Percentiles rank a stretch among this genome's conserved stretches.
Evolutionary conservation across 1,140 invertebrate species (phyloP).

Genomic region (Phenacoccus solenopsis): DNA sequence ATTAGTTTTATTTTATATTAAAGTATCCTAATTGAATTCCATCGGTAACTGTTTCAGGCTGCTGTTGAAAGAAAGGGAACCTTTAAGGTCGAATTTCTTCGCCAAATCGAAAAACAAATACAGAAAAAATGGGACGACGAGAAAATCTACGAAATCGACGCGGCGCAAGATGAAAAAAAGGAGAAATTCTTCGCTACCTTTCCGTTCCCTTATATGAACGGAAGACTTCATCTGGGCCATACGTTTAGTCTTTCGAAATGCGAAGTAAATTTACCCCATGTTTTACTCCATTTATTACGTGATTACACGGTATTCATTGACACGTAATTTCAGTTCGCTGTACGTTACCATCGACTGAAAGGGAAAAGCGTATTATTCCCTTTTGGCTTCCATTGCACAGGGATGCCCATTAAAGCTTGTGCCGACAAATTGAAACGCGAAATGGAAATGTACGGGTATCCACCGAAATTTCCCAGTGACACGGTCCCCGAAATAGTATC

Average conservation of each 20-base stretch:
- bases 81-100: slow-evolving; percentile 79
- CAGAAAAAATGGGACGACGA: slow-evolving; percentile 70
- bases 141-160: slow-evolving; percentile 69
- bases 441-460: slow-evolving; percentile 82
- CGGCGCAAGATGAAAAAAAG: slow-evolving; percentile 42
- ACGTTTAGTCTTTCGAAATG: slow-evolving; percentile 95
- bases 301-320: slow-evolving; percentile 22
- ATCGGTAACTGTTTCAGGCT: neutral
- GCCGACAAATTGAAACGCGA: slow-evolving; percentile 95
- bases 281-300: slow-evolving; percentile 19
- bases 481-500: slow-evolving; percentile 33
- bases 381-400: slow-evolving; percentile 98
- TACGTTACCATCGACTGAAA: slow-evolving; percentile 76
- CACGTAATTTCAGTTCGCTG: slow-evolving; percentile 59
- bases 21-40: no score
- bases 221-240: slow-evolving; percentile 91
- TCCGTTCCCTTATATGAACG: slow-evolving; percentile 99
- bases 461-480: slow-evolving; percentile 74
- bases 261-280: slow-evolving; percentile 44
- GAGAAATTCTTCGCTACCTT: slow-evolving; percentile 92
- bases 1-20: no score
- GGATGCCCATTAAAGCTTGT: slow-evolving; percentile 94
- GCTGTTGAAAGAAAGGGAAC: slow-evolving; percentile 72
- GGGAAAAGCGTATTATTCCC: slow-evolving; percentile 91
- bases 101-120: slow-evolving; percentile 72